A percentile compares a stretch with the other conserved stretches of the same genome.
Conservation (phyloP, 2,797 vertebrate species). For the Parauchenoglanis ngamensis region DNA sequence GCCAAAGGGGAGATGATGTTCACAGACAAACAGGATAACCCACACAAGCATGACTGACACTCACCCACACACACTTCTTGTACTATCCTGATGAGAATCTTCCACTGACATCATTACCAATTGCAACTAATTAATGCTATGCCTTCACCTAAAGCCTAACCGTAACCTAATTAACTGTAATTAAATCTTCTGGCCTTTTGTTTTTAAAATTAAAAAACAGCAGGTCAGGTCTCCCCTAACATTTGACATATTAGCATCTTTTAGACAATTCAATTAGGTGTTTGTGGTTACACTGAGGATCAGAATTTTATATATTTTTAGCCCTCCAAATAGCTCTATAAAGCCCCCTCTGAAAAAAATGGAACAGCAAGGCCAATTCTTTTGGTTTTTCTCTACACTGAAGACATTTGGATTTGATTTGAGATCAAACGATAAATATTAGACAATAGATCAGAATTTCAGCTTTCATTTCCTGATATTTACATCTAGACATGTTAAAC, state of each 20-base stretch:
- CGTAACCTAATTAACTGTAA: neutral
- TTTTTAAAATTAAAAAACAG: neutral
- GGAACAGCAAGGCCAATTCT: neutral
- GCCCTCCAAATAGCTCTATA: neutral
- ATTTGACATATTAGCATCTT: neutral
- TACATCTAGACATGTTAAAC: too few species aligned
- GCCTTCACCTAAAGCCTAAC: neutral
- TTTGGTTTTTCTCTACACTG: too few species aligned
- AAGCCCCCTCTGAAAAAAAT: neutral
- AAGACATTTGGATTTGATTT: too few species aligned
- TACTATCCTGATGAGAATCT: neutral
- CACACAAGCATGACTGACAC: slow-evolving; percentile 25
- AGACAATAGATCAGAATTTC: too few species aligned
- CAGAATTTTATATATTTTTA: neutral
- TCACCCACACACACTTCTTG: neutral
- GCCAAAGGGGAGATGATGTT: slow-evolving; percentile 38
- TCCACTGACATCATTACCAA: neutral
- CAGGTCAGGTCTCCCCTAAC: neutral
- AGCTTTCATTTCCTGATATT: too few species aligned
- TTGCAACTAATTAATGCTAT: neutral
- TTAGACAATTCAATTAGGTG: neutral
- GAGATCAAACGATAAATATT: too few species aligned
- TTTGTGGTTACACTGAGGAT: too few species aligned
- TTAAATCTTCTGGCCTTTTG: neutral
- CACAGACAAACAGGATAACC: slow-evolving; percentile 28